Percentiles rank a stretch among this genome's conserved stretches.
These are phyloP conservation scores for Labeo catla DNA, from an alignment of 2,113 vertebrate species.

Conservation along the genomic window DNA sequence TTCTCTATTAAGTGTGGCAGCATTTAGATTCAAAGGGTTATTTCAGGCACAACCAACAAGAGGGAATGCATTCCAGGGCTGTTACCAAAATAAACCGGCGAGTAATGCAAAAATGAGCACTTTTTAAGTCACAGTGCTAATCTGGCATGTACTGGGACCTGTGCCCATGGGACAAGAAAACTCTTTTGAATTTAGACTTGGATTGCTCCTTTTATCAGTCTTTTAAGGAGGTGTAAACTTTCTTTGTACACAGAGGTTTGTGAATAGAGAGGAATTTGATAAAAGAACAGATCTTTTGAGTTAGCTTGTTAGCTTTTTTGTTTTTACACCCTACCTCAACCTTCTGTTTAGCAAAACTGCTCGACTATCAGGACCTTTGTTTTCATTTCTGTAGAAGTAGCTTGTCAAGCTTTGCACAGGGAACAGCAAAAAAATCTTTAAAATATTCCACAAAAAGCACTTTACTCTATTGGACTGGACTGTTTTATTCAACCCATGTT, in stretches of 20 bases:
- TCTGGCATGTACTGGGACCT: constrained; percentile 39
- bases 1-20: constrained; percentile 32
- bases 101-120: constrained; percentile 22
- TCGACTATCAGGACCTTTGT: neutral
- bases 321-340: neutral
- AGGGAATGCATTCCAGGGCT: constrained; percentile 34
- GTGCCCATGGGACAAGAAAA: constrained; percentile 44
- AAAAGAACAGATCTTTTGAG: constrained; percentile 11
- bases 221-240: constrained; percentile 22
- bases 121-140: constrained; percentile 25
- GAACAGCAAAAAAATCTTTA: constrained; percentile 15
- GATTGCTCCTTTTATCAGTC: constrained; percentile 39
- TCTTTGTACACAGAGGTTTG: constrained; percentile 14
- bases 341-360: neutral
- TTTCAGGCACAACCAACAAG: constrained; percentile 46
- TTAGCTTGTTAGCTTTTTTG: neutral
- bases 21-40: constrained; percentile 49
- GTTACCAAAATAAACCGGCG: constrained; percentile 48
- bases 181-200: constrained; percentile 35
- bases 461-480: neutral
- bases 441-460: neutral
- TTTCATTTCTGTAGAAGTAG: neutral
- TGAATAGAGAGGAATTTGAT: constrained; percentile 4
- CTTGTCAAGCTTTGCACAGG: neutral
- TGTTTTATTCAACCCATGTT: neutral